Percentiles rank a stretch among this genome's conserved stretches.
Conservation (phyloP, 2,797 vertebrate genomes). For the Enteromius argenteus region DNA sequence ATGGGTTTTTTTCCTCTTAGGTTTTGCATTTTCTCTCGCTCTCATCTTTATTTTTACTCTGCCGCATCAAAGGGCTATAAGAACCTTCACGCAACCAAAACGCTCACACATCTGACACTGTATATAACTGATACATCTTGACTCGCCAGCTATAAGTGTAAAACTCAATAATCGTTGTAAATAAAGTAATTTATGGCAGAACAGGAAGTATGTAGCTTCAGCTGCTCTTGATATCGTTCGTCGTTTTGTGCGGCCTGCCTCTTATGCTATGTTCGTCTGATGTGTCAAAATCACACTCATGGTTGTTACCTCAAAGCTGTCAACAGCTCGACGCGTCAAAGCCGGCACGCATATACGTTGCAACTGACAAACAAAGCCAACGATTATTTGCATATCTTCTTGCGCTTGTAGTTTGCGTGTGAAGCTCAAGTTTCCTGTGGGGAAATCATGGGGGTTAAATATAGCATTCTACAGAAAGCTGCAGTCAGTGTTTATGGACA, state of each 20-base stretch:
- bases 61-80: conserved; percentile 65
- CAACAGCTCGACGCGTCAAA: conserved; percentile 18
- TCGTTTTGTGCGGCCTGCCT: conserved; percentile 33
- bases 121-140: conserved; percentile 30
- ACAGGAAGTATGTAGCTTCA: conserved; percentile 24
- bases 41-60: conserved; percentile 21
- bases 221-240: conserved; percentile 22
- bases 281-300: conserved; percentile 42
- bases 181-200: conserved; percentile 32
- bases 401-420: conserved; percentile 18
- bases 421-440: conserved; percentile 18
- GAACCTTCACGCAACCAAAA: conserved; percentile 60
- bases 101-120: conserved; percentile 36
- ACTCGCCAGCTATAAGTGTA: conserved; percentile 34
- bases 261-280: conserved; percentile 39
- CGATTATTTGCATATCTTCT: conserved; percentile 22
- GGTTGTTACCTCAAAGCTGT: conserved; percentile 58
- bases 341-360: conserved; percentile 33
- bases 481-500: conserved; percentile 18
- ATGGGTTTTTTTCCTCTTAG: neutral
- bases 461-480: conserved; percentile 14
- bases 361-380: conserved; percentile 41
- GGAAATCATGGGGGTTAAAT: conserved; percentile 27
- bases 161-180: conserved; percentile 21
- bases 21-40: conserved; percentile 7